These are phyloP conservation scores for Corythornis vintsioides DNA, from an alignment of 2,113 vertebrate genomes.

Conservation along the genomic window DNA sequence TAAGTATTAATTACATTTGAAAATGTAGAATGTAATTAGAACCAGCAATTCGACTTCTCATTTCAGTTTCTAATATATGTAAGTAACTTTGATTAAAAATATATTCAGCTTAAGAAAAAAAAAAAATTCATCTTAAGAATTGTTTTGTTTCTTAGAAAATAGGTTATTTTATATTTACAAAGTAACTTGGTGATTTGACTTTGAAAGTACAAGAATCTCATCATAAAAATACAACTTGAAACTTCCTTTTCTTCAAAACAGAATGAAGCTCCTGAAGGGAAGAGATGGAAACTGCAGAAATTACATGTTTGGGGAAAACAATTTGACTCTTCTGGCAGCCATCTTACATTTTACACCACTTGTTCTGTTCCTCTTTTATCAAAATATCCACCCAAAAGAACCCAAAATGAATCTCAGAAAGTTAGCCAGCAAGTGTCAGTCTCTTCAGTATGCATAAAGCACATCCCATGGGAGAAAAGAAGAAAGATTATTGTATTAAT, in stretches of 20 bases:
- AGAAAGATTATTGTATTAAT: background rate
- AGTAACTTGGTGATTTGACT: background rate
- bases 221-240: background rate
- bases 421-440: background rate
- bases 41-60: background rate
- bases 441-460: background rate
- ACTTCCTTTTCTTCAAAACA: background rate
- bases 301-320: background rate
- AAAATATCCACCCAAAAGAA: background rate
- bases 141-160: background rate
- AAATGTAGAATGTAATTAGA: slow-evolving; percentile 18
- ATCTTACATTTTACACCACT: background rate
- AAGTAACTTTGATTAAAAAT: background rate
- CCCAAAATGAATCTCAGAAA: background rate
- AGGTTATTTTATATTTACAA: background rate
- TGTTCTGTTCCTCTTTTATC: background rate
- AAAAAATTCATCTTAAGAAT: background rate
- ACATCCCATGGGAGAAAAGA: background rate
- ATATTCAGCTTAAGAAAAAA: background rate
- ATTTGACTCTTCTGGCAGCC: background rate
- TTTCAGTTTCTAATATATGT: background rate
- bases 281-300: background rate
- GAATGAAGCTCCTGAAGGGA: background rate
- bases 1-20: slow-evolving; percentile 3
- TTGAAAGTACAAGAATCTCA: background rate